phyloP scores from a whole-genome alignment of 2,888 invertebrate species.

The Ectemnius lituratus region DNA sequence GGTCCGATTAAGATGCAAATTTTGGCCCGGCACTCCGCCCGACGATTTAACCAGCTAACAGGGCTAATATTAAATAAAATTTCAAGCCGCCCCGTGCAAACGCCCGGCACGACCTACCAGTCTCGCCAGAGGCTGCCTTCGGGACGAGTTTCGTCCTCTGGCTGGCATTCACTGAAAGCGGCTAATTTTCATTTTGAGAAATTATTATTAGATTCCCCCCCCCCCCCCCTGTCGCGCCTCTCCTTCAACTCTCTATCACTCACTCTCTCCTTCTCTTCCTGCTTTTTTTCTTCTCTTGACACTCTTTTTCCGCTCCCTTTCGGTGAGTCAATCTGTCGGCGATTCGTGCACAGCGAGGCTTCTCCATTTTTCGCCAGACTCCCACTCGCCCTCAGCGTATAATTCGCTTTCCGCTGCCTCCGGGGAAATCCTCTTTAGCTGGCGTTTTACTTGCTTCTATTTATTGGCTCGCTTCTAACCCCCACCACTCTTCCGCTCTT shows the following conservation, averaged over 20 bases:
- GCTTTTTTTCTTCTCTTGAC: slow-evolving; percentile 1
- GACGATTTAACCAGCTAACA: slow-evolving; percentile 75
- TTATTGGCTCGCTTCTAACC: slow-evolving; percentile 5
- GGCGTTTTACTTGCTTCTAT: slow-evolving; percentile 11
- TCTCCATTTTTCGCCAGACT: not conserved
- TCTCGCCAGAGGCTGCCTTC: slow-evolving; percentile 15
- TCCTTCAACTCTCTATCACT: slow-evolving; percentile 7
- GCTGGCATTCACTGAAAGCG: slow-evolving; percentile 58
- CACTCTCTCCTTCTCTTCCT: slow-evolving; percentile 3
- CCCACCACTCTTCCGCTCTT: not conserved
- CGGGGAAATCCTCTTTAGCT: slow-evolving; percentile 5
- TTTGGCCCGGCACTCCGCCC: slow-evolving; percentile 65
- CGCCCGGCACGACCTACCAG: not conserved
- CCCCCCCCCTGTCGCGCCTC: slow-evolving; percentile 54
- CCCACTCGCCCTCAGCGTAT: not conserved
- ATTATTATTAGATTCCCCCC: slow-evolving; percentile 69
- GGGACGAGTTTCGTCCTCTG: slow-evolving; percentile 46
- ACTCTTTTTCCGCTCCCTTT: slow-evolving; percentile 18
- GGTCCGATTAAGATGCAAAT: slow-evolving; percentile 77
- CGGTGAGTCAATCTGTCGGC: slow-evolving; percentile 18
- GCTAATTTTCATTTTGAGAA: slow-evolving; percentile 71
- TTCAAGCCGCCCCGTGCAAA: slow-evolving; percentile 44
- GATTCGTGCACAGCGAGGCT: slow-evolving; percentile 23
- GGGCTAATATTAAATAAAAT: slow-evolving; percentile 75
- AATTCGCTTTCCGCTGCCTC: slow-evolving; percentile 5